Evolutionary conservation across 2,797 vertebrate genomes (phyloP).

Genomic region (Gymnodraco acuticeps): DNA sequence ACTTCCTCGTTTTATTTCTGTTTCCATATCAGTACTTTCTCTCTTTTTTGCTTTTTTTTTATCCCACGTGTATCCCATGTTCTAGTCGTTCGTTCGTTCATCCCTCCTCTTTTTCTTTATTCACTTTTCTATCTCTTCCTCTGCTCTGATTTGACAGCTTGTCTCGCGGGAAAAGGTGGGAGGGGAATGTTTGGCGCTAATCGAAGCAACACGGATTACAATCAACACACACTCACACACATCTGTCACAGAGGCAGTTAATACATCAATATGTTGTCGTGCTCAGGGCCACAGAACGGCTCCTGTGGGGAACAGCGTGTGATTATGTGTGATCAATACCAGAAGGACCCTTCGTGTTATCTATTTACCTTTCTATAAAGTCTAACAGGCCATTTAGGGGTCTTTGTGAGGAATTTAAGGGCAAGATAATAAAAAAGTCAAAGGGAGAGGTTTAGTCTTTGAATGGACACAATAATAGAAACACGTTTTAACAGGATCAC

Average conservation of each 20-base stretch:
- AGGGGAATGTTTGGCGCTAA: constrained; percentile 70
- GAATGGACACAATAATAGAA: too few relatives aligned
- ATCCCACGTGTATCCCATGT: not conserved
- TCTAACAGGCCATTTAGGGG: not conserved
- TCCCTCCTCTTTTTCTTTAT: constrained; percentile 12
- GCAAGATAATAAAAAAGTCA: not conserved
- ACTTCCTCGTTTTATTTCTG: constrained; percentile 41
- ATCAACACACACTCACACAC: constrained; percentile 28
- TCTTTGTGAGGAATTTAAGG: constrained; percentile 2
- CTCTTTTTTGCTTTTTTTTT: constrained; percentile 40
- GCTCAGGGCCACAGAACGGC: constrained; percentile 46
- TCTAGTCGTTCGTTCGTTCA: constrained; percentile 2
- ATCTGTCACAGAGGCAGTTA: constrained; percentile 61
- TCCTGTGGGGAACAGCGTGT: constrained; percentile 43
- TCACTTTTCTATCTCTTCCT: constrained; percentile 7
- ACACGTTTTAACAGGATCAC: too few relatives aligned
- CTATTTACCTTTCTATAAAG: not conserved
- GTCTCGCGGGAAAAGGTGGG: constrained; percentile 34
- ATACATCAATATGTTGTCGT: constrained; percentile 55
- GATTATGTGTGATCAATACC: constrained; percentile 31
- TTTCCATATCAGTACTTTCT: constrained; percentile 1
- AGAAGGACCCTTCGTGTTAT: not conserved
- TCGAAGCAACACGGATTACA: constrained; percentile 63
- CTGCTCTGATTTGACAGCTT: constrained; percentile 62
- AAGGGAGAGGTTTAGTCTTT: not conserved